Evolutionary conservation across 2,797 vertebrate species (phyloP).

Genomic region (Mionectes olivaceus): DNA sequence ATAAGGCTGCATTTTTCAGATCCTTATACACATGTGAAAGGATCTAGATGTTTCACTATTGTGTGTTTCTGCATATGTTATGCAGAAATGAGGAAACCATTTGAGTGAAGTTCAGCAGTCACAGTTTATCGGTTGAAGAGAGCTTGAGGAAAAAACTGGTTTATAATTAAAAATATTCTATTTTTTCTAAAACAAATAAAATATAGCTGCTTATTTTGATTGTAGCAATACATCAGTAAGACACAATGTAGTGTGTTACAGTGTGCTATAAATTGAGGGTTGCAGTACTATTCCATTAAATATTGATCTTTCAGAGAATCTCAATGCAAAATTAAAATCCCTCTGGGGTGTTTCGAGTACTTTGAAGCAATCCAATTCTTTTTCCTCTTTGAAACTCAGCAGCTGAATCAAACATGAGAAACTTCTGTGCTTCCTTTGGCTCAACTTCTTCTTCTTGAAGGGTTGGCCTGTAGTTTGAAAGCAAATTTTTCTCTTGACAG

Average conservation of each 20-base stretch:
- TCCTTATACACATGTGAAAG: neutral
- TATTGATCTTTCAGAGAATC: conserved; percentile 49
- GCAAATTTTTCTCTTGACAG: neutral
- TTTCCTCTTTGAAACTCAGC: conserved; percentile 9
- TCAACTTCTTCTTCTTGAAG: neutral
- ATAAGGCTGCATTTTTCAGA: neutral
- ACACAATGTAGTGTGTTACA: neutral
- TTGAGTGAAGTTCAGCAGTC: neutral
- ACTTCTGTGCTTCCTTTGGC: neutral
- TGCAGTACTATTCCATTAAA: conserved; percentile 36
- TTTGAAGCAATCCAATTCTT: conserved; percentile 28
- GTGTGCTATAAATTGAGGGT: conserved; percentile 9
- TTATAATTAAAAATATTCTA: conserved; percentile 41
- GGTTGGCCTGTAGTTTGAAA: conserved; percentile 3
- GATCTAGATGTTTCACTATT: neutral
- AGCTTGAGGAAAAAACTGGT: neutral
- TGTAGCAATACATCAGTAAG: neutral
- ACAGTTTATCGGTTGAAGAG: neutral
- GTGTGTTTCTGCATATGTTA: neutral
- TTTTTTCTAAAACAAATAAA: conserved; percentile 22
- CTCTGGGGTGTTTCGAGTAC: conserved; percentile 5
- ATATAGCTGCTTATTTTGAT: conserved; percentile 19
- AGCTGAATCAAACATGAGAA: conserved; percentile 15
- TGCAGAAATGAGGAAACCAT: neutral
- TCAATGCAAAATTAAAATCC: conserved; percentile 53